Conservation (phyloP, 2,888 invertebrate species). For the Campopleginae sp. region DNA sequence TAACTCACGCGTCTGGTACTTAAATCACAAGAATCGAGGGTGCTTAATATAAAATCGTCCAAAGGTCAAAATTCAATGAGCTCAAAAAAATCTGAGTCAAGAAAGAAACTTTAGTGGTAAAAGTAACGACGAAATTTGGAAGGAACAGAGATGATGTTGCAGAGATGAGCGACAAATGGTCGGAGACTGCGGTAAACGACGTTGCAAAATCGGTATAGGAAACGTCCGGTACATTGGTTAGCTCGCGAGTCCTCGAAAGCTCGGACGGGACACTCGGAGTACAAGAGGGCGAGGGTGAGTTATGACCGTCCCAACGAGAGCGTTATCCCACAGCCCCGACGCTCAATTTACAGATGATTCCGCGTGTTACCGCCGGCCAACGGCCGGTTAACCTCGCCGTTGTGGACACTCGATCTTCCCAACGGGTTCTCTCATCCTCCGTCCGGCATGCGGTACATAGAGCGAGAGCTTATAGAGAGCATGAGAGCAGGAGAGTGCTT, state of each 20-base stretch:
- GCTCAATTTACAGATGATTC: constrained; percentile 87
- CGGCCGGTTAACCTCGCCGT: constrained; percentile 83
- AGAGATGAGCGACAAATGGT: constrained; percentile 46
- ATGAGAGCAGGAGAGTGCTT: constrained; percentile 39
- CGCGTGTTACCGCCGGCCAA: constrained; percentile 85
- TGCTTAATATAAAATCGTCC: not conserved
- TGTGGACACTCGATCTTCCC: constrained; percentile 84
- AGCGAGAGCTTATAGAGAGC: constrained; percentile 20
- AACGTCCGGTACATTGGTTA: constrained; percentile 47
- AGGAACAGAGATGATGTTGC: constrained; percentile 28
- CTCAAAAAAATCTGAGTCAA: not conserved
- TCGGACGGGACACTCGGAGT: constrained; percentile 66
- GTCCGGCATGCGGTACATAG: constrained; percentile 60
- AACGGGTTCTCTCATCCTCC: constrained; percentile 54
- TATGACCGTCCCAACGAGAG: constrained; percentile 83
- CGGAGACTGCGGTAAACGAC: constrained; percentile 45
- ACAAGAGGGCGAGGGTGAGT: constrained; percentile 81
- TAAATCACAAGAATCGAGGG: not conserved
- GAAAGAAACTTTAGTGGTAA: not conserved
- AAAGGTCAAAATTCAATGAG: not conserved
- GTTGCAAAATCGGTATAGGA: constrained; percentile 31
- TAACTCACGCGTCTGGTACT: constrained; percentile 29
- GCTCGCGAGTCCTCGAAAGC: constrained; percentile 58
- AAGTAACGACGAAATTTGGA: not conserved
- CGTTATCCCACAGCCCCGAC: constrained; percentile 83